phyloP scores from a whole-genome alignment of 2,113 vertebrate genomes.

The Leucosticte australis region DNA sequence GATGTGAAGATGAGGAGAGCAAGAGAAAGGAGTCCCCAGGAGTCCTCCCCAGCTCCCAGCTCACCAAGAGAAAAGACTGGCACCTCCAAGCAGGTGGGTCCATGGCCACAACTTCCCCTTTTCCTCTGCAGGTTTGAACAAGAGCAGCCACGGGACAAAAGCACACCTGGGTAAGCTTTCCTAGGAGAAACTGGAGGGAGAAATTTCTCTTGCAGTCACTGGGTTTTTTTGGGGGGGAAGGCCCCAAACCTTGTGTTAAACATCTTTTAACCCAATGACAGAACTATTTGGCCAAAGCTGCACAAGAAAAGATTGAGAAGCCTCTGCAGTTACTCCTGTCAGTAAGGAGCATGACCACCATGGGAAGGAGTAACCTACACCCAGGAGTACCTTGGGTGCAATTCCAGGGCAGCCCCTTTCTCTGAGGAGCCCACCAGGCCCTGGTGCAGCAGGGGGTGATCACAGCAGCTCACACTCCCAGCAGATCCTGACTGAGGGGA shows the following conservation, averaged over 20 bases:
- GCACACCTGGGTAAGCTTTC: neutral
- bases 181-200: neutral
- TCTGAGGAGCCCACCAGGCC: neutral
- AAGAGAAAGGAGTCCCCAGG: neutral
- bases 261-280: neutral
- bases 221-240: accelerated
- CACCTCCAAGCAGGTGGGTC: neutral
- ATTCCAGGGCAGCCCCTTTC: neutral
- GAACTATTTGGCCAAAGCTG: neutral
- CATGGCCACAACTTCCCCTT: neutral
- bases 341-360: neutral
- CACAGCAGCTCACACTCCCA: accelerated
- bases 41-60: neutral
- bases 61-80: neutral
- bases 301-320: neutral
- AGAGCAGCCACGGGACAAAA: neutral
- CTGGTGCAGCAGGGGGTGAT: neutral
- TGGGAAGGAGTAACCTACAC: neutral
- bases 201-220: neutral
- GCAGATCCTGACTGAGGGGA: neutral
- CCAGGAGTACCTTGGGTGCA: neutral
- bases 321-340: neutral
- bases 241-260: neutral
- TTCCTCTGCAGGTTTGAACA: neutral
- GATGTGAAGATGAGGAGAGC: neutral